These are phyloP conservation scores for Scarus forsteni DNA, from an alignment of 2,797 vertebrate genomes.

Conservation along the genomic window DNA sequence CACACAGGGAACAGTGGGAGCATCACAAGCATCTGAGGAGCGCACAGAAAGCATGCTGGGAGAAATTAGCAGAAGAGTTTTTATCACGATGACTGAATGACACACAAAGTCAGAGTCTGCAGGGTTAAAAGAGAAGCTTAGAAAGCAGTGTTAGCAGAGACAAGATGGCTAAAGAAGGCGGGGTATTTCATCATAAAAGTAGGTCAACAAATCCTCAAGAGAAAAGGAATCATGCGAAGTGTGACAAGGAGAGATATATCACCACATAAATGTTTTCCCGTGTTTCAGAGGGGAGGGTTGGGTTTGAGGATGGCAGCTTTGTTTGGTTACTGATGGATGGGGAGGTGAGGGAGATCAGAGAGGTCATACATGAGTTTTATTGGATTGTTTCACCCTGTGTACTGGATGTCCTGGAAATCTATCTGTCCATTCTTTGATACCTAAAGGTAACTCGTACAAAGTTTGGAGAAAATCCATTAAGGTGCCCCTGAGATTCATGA, in stretches of 20 bases:
- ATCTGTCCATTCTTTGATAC: not conserved
- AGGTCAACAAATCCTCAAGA: slow-evolving; percentile 41
- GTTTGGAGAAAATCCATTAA: not conserved
- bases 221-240: slow-evolving; percentile 18
- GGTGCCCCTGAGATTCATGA: too few species aligned
- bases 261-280: slow-evolving; percentile 12
- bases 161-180: not conserved
- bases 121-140: slow-evolving; percentile 4
- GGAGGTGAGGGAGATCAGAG: slow-evolving; percentile 8
- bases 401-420: not conserved
- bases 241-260: slow-evolving; percentile 5
- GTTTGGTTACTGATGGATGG: slow-evolving; percentile 20
- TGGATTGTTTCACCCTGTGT: not conserved
- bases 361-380: slow-evolving; percentile 2
- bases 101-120: slow-evolving; percentile 1
- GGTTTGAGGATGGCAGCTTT: slow-evolving; percentile 6
- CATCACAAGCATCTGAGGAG: slow-evolving; percentile 35
- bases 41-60: slow-evolving; percentile 19
- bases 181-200: slow-evolving; percentile 31
- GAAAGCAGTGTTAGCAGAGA: not conserved
- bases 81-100: slow-evolving; percentile 7
- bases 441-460: not conserved
- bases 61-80: slow-evolving; percentile 25
- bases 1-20: slow-evolving; percentile 46
- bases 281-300: slow-evolving; percentile 25